A percentile compares a stretch with the other conserved stretches of the same genome.
Conservation (phyloP, 2,113 vertebrate species). For the Salvelinus alpinus region DNA sequence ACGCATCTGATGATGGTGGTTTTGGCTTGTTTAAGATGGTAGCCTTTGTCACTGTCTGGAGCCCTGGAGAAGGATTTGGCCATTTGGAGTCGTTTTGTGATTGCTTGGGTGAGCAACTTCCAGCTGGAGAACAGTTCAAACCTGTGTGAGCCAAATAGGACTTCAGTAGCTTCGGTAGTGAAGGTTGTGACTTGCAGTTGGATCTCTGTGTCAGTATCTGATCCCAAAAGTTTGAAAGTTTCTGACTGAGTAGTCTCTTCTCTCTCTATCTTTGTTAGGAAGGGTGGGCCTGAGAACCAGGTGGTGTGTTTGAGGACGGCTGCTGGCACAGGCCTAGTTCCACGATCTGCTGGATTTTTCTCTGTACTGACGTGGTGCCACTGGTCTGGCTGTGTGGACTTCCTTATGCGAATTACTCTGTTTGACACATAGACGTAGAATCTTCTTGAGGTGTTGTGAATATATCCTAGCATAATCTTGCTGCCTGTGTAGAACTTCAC, state of each 20-base stretch:
- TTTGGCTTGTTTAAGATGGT: constrained; percentile 12
- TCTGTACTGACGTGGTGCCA: constrained; percentile 11
- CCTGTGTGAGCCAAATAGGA: neutral
- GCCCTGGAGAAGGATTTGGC: neutral
- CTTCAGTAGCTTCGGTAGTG: neutral
- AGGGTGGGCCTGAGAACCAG: constrained; percentile 15
- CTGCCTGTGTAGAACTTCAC: constrained; percentile 29
- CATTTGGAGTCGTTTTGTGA: constrained; percentile 11
- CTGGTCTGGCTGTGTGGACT: constrained; percentile 14
- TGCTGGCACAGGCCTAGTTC: neutral
- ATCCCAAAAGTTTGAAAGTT: neutral
- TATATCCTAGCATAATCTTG: constrained; percentile 16
- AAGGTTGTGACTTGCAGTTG: neutral
- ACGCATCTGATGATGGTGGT: constrained; percentile 15
- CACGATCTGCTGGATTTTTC: constrained; percentile 1
- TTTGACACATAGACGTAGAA: constrained; percentile 19
- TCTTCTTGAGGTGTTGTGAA: constrained; percentile 15
- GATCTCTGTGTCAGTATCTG: constrained; percentile 13
- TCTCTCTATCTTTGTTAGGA: constrained; percentile 3
- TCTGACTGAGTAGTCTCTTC: neutral
- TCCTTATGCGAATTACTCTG: constrained; percentile 5
- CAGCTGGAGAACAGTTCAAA: constrained; percentile 30
- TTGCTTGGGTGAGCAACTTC: constrained; percentile 24
- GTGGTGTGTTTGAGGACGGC: neutral
- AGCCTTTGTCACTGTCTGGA: neutral